Percentiles rank a stretch among this genome's conserved stretches.
phyloP scores from a whole-genome alignment of 2,113 vertebrate species.

The Rhinogobius similis region DNA sequence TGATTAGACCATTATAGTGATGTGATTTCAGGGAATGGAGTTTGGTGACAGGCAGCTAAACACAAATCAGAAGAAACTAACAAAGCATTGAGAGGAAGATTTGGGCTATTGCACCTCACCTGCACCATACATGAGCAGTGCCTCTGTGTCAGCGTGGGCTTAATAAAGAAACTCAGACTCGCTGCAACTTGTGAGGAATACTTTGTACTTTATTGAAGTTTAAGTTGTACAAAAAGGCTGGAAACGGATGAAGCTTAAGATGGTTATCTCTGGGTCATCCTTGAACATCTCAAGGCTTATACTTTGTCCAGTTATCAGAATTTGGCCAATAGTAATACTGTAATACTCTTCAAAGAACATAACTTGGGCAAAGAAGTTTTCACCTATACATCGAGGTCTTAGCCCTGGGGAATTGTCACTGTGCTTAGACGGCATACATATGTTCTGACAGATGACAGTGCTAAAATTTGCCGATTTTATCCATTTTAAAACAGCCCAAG shows the following conservation, averaged over 20 bases:
- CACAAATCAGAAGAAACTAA: conserved; percentile 67
- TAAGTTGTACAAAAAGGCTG: not conserved
- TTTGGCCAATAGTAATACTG: not conserved
- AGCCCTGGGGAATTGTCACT: too few relatives aligned
- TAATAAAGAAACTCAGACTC: conserved; percentile 27
- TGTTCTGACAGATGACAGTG: too few relatives aligned
- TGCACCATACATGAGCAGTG: conserved; percentile 21
- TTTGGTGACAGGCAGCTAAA: conserved; percentile 65
- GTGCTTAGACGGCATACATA: too few relatives aligned
- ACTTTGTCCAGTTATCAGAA: not conserved
- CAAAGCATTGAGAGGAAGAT: conserved; percentile 57
- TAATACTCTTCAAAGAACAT: not conserved
- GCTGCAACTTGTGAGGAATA: not conserved
- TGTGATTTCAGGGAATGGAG: conserved; percentile 74
- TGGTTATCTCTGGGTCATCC: not conserved
- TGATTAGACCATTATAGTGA: conserved; percentile 77
- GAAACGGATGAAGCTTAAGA: not conserved
- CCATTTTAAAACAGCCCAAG: too few relatives aligned
- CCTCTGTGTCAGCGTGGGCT: conserved; percentile 20
- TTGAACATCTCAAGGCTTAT: not conserved
- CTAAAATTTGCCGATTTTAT: too few relatives aligned
- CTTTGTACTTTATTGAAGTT: not conserved
- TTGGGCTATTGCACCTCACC: conserved; percentile 56
- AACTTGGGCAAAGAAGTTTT: not conserved
- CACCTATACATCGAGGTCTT: not conserved